Percentiles rank a stretch among this genome's conserved stretches.
These are phyloP conservation scores for Boloria selene DNA, from an alignment of 2,888 invertebrate species.

Conservation along the genomic window DNA sequence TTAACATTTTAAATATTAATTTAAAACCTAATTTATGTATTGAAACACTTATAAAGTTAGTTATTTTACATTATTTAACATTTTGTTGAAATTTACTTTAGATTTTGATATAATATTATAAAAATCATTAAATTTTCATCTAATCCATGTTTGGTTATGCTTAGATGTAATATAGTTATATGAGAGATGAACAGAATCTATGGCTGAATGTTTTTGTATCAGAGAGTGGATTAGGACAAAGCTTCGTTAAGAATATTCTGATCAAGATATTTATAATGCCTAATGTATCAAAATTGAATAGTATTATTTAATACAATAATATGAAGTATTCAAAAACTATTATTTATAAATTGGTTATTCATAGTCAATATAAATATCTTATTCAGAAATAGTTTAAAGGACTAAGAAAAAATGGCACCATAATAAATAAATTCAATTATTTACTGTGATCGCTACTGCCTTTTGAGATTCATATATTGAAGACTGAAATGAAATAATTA, in stretches of 20 bases:
- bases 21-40: too few species aligned
- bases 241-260: slow-evolving; percentile 15
- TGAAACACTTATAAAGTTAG: too few species aligned
- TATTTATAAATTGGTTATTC: neutral
- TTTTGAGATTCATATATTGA: slow-evolving; percentile 78
- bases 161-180: slow-evolving; percentile 30
- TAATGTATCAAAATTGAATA: neutral
- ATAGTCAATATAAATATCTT: slow-evolving; percentile 15
- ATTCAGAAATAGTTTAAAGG: slow-evolving; percentile 12
- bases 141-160: slow-evolving; percentile 9
- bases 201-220: slow-evolving; percentile 26
- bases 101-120: neutral
- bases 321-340: too few species aligned
- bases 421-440: slow-evolving; percentile 41
- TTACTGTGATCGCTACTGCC: slow-evolving; percentile 76
- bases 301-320: too few species aligned
- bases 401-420: slow-evolving; percentile 29
- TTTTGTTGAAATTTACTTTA: neutral
- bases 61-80: too few species aligned
- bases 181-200: slow-evolving; percentile 22
- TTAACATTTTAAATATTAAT: too few species aligned
- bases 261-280: slow-evolving; percentile 12
- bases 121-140: slow-evolving; percentile 8
- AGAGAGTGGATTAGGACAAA: slow-evolving; percentile 15
- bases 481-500: slow-evolving; percentile 69